Evolutionary conservation across 2,113 vertebrate species (phyloP), one percentile per base, ranked within the genome.

Genomic region (Bucco capensis): DNA sequence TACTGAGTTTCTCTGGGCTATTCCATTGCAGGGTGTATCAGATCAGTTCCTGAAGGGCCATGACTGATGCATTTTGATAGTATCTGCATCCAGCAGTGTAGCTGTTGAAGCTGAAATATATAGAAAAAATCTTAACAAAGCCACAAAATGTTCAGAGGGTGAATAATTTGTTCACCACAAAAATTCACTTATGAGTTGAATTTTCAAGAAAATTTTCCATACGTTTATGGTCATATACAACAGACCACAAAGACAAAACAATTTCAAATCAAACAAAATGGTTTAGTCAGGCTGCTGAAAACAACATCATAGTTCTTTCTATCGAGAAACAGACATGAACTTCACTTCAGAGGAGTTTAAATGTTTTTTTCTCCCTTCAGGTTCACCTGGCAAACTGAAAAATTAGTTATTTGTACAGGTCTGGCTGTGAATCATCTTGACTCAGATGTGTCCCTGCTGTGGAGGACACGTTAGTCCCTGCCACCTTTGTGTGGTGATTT

Each of bases 331-430:
- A 92, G 71, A 79, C 51, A 19, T 78, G 94, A 93, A 95, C 78
- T 93, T 95, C 69, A 90, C 60, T 93, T 93, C 84, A 85, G 89
- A 91, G 87, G 78, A 96, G 33, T 35, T 16, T 30, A 30, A 70
- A 62, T 90, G 33, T 83, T 91, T 86, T n/a, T 86, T 79, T 65
- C 61, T 91, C 33, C 47, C 84, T 82, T 93, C 74, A 87, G 75
- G 84, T 70, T 93, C 91, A 93, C 75, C 81, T 89, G 78, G 93
- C 54, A 87, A 92, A 82, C 84, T 96, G 93, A 95, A 95, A 96
- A 93, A 95, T 93, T 92, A 80, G 82, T 84, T 94, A 93, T 94
- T 94, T 93, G 93, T 89, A 85, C 94, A 83, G 71, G 42, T 17
- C 50, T 83, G 54, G 33, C 38, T 85, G 95, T 94, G 91, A 95